Percentiles rank a stretch among this genome's conserved stretches.
Evolutionary conservation across 2,797 vertebrate genomes (phyloP).

Genomic region (Acanthopagrus latus): DNA sequence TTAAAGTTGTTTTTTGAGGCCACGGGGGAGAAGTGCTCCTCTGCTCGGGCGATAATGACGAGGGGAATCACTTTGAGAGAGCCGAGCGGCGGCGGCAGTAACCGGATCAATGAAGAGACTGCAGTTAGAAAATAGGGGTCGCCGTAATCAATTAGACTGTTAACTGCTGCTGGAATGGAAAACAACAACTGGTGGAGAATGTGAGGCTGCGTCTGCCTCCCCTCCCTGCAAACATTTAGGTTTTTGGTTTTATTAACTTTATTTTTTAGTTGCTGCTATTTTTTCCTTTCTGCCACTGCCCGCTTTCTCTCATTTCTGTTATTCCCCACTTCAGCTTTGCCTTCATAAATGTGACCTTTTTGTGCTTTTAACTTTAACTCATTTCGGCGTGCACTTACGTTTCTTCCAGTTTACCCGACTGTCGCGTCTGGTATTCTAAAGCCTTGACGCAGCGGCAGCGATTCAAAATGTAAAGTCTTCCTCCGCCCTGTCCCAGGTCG

Average conservation of each 20-base stretch:
- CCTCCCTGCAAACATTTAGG: background rate
- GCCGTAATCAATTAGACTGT: slow-evolving; percentile 67
- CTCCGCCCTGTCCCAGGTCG: background rate
- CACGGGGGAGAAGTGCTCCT: slow-evolving; percentile 18
- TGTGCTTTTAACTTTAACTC: slow-evolving; percentile 12
- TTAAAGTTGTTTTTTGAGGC: slow-evolving; percentile 27
- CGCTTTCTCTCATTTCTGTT: background rate
- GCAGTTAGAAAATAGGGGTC: slow-evolving; percentile 69
- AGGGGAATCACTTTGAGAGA: slow-evolving; percentile 50
- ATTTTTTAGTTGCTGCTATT: background rate
- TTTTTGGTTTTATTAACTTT: too few species aligned
- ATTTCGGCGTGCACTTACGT: background rate
- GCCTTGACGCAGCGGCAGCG: background rate
- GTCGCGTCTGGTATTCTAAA: slow-evolving; percentile 4
- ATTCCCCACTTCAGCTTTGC: background rate
- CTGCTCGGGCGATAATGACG: slow-evolving; percentile 61
- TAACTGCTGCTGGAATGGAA: slow-evolving; percentile 55
- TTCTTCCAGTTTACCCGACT: slow-evolving; percentile 14
- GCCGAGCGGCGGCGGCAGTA: slow-evolving; percentile 53
- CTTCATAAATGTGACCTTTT: background rate
- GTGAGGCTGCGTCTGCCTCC: background rate
- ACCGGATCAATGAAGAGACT: slow-evolving; percentile 73
- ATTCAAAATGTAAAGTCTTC: background rate
- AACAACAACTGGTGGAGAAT: slow-evolving; percentile 34
- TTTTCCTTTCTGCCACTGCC: background rate